These are phyloP conservation scores for Lumbricus terrestris DNA, from an alignment of 2,888 invertebrate genomes.

Conservation along the genomic window DNA sequence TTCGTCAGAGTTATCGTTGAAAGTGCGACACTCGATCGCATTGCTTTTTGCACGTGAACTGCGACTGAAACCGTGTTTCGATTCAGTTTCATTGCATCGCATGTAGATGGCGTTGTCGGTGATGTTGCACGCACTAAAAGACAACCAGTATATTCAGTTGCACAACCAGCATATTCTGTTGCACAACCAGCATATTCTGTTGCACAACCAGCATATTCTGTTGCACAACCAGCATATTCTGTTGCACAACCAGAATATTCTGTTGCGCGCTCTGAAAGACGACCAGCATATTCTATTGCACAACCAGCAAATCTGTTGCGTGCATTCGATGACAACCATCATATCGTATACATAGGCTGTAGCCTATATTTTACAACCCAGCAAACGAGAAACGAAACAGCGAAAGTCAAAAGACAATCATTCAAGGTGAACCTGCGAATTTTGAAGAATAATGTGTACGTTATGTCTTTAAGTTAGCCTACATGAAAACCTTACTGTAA, in stretches of 20 bases:
- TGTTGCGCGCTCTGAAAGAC: no score
- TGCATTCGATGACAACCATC: constrained; percentile 36
- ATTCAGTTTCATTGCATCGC: constrained; percentile 39
- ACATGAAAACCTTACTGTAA: no score
- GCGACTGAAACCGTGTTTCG: not conserved
- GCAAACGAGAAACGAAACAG: not conserved
- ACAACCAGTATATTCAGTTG: no score
- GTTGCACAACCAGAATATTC: constrained; percentile 41
- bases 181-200: no score
- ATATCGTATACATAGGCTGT: no score
- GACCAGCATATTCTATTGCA: no score
- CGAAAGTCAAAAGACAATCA: not conserved
- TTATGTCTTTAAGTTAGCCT: not conserved
- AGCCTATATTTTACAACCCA: not conserved
- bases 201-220: no score
- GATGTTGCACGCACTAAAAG: constrained; percentile 45
- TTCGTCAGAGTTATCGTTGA: not conserved
- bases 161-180: no score
- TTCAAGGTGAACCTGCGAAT: not conserved
- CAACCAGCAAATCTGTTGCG: no score
- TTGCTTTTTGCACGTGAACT: not conserved
- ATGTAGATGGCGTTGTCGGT: constrained; percentile 50
- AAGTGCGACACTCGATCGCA: not conserved
- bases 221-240: no score
- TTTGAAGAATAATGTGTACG: not conserved